Evolutionary conservation across 2,888 invertebrate species (phyloP).

Genomic region (Cryptocephalus moraei): DNA sequence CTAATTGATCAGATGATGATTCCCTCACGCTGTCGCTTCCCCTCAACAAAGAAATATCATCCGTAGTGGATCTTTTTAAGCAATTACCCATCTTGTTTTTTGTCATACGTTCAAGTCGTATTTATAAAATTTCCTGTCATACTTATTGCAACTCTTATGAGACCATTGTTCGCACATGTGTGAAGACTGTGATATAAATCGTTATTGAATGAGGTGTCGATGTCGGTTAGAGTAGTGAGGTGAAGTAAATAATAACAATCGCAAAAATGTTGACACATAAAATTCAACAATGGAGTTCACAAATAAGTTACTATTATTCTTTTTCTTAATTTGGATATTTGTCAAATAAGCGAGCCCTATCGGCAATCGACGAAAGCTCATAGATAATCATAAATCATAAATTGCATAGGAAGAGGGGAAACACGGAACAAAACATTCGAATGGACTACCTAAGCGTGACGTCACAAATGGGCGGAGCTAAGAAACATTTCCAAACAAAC

Average conservation of each 20-base stretch:
- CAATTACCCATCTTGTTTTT: constrained; percentile 56
- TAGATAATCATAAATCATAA: background rate
- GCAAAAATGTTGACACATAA: background rate
- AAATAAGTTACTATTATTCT: background rate
- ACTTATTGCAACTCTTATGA: background rate
- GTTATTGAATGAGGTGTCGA: background rate
- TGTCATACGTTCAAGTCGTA: background rate
- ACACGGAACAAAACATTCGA: background rate
- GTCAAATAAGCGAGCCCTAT: background rate
- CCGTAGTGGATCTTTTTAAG: constrained; percentile 53
- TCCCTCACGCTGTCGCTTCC: constrained; percentile 48
- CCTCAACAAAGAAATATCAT: constrained; percentile 52
- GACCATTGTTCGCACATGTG: background rate
- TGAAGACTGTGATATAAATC: background rate
- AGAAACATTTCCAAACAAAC: too few relatives aligned
- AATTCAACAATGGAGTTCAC: background rate
- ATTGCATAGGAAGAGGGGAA: background rate
- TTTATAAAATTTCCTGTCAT: background rate
- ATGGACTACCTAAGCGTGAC: too few relatives aligned
- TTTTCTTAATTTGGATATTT: background rate
- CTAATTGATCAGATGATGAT: constrained; percentile 48
- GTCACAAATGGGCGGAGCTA: too few relatives aligned
- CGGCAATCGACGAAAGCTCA: too few relatives aligned
- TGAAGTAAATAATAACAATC: background rate
- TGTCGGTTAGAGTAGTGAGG: background rate